Evolutionary conservation across 2,113 vertebrate genomes (phyloP), one percentile per base, ranked within the genome.

Genomic region (Dromaius novaehollandiae): DNA sequence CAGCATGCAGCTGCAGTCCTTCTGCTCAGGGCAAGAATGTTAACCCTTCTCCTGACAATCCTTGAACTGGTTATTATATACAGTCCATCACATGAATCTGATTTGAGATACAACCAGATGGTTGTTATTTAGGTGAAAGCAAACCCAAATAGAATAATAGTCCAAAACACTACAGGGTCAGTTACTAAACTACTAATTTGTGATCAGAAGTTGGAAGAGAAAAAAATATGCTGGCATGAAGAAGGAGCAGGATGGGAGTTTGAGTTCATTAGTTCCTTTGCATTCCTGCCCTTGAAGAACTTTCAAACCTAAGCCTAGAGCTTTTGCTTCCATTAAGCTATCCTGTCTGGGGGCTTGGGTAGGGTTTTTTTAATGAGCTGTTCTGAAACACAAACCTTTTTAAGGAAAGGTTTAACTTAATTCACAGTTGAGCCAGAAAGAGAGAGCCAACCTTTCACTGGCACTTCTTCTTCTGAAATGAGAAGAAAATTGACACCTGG

Each of bases 21-120:
- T 89, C 93, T 96, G 94, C 94, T 96, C 89, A 34, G 93, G 96
- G 93, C 94, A 97, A 75, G 85, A 95, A 94, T 90, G 85, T 96
- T 96, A 97, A 97, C 94, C 95, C 94, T 96, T 97, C 87, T 95
- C 89, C 89, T 95, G 94, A 95, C 93, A 93, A 26, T 96, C 94
- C 94, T 88, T 95, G 96, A 94, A 83, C 93, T 95, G 68, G 53
- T 93, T 95, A 89, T 95, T 95, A 88, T 90, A 90, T 60, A 55
- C 87, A 93, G 93, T 80, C 84, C 89, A 87, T 94, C 91, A 95
- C 75, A 86, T 1, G 5, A 87, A 83, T 94, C 89, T 86, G 85
- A 86, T 94, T 74, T 93, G 93, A 90, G 75, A 94, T 32, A 48
- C 85, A 84, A 93, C 82, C 97, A 97, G 91, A 95, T 97, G 94